Evolutionary conservation across 2,888 invertebrate species (phyloP), one percentile per base, ranked within the genome.

Genomic region (Thymelicus lineola): DNA sequence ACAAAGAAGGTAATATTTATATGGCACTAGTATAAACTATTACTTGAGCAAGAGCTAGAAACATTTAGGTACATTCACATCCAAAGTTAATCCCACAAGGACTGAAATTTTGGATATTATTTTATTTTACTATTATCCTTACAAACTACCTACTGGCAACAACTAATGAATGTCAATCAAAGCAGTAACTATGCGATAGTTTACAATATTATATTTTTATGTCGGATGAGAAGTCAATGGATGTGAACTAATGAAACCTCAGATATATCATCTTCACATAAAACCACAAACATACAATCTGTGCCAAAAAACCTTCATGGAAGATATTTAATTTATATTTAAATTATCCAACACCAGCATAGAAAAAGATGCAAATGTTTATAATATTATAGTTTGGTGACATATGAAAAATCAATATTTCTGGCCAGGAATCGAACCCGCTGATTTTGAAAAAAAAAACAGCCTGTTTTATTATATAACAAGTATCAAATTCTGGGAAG

Each of bases 1-100:
- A 87, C 84, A 83, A 63, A 53, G 15, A 63, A 14, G 7, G 46
- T 77, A 77, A 63, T 55, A 71, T 61, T 79, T 80, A 81, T 87
- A 90, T 90, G 89, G 90, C 89, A 89, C 90, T 81, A 87, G 84
- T 82, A 74, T 70, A 72, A 71, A 69, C 57, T 53, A 66, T 72
- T 67, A 70, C 20, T 70, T 75, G 74, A 68, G 82, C 80, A 79
- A 79, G 75, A 78, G 7, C 20, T 59, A 59, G 50, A 17, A 50
- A 53, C 28, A 61, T 61, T 61, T 14, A 46, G 55, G 28, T 55
- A 55, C 20, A 15, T 58, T 15, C 15, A 38, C 15, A 58, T 38
- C 38, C 15, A 9, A 38, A 66, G 28, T 14, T 66, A n/a, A 20
- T 48, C 57, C 6, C 57, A 63, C 45, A 61, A 57, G 38, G 10